Base-by-base conservation (phyloP, 2,888 invertebrate genomes). In the Nasonovia ribisnigri region DNA sequence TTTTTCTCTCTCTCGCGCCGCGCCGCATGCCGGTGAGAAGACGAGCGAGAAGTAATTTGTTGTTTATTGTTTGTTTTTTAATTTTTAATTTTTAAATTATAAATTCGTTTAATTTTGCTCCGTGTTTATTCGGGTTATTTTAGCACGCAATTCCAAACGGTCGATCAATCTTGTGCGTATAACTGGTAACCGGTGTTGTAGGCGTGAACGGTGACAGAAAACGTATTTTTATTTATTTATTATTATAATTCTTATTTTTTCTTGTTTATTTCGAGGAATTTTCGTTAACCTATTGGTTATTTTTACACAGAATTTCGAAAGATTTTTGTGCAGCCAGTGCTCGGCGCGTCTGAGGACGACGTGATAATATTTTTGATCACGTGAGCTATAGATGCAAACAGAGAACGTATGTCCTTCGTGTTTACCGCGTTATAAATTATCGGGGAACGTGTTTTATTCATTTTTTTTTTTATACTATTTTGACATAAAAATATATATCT, bases 111-210 rank as follows among this genome's bases (percentile, higher is more conserved):
- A 89, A 60, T 60, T 89, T 57, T 46, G n/a, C 60, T 4, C 11
- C 46, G n/a, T n/a, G 54, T 42, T 86, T 42, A n/a, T 46, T 26
- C 46, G 57, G 54, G 86, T 91, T 86, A 46, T 36, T 36, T 77
- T 77, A 77, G 36, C 77, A 20, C 84, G 57, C 86, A 91, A 86
- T 57, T 86, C 46, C 10, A 5, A 86, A 43, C 86, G 29, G 43
- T n/a, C 86, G n/a, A 91, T 91, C 91, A 86, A 90, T 91, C 91
- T 84, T 90, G n/a, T 46, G 42, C 77, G 2, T 77, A 46, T 46
- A 36, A 77, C 77, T 26, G 42, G 90, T 67, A 90, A 67, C 60
- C 60, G 60, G 60, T 67, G 60, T 67, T 60, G 86, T 86, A 91
- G 57, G 54, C 54, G 29, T 91, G 29, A 16, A 91, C 43, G n/a